Base-by-base conservation (phyloP, 2,888 invertebrate species). In the Globia sparganii region DNA sequence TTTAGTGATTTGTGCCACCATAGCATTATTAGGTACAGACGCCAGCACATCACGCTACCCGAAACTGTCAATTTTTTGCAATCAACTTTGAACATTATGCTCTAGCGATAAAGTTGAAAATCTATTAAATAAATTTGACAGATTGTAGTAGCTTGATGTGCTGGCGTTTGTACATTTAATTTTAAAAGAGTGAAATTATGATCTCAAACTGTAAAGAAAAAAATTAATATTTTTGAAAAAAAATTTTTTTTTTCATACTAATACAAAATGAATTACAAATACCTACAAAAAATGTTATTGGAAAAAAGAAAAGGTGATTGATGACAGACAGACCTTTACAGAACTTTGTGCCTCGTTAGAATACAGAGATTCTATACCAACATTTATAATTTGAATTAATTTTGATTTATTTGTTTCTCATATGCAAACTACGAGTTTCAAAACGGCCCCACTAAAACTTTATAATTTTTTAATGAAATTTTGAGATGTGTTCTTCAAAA, bases 401-500 rank as follows among this genome's bases (percentile, higher is more conserved):
- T 25, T n/a, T n/a, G n/a, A n/a, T n/a, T n/a, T n/a, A n/a, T n/a
- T n/a, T n/a, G n/a, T 49, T 31, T 25, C 31, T 31, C 15, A 31
- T 6, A 40, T 21, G 31, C 58, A 6, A 58, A 11, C 49, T n/a
- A 53, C 1, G 4, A 28, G 15, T 5, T 59, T 64, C 25, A 56
- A 56, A 61, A 28, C 18, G 8, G 4, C 9, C 15, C n/a, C 2
- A 37, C 31, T 66, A 40, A 62, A 74, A 68, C 34, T 68, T 73
- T 70, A 49, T 40, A 81, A 79, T 81, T 71, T 70, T 68, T 79
- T 37, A 67, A 34, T 71, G 46, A 49, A 83, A 74, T 75, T 70
- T 81, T 72, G 59, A 43, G 37, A 69, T 69, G 37, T 46, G 58
- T 66, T 46, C 61, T 67, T 61, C 21, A 70, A 80, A 85, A 78